phyloP scores from a whole-genome alignment of 2,888 invertebrate species.

The Drosophila cognata region DNA sequence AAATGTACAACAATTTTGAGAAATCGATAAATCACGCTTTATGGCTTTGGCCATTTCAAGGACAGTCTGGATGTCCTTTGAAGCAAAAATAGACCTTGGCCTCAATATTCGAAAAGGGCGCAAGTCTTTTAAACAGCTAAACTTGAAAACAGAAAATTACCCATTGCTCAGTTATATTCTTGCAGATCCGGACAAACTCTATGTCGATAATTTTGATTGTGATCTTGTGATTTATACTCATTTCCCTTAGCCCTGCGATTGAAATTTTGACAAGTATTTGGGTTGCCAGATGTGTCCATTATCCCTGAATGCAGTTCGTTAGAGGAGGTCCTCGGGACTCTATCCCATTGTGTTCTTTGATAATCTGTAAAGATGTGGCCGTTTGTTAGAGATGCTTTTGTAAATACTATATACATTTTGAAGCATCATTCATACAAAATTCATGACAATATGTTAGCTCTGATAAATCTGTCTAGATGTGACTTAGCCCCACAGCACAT shows the following conservation, averaged over 20 bases:
- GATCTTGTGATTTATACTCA: no score
- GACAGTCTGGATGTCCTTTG: background rate
- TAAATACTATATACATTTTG: background rate
- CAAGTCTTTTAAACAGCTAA: background rate
- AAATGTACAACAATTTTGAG: background rate
- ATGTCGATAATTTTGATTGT: background rate
- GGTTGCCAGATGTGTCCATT: no score
- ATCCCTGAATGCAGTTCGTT: background rate
- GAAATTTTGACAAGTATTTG: background rate
- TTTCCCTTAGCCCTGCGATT: background rate
- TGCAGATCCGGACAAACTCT: background rate
- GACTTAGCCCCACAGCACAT: slow-evolving; percentile 17
- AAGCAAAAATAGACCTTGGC: background rate
- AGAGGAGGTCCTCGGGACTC: background rate
- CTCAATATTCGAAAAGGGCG: background rate
- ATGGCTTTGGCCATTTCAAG: background rate
- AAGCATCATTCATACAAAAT: background rate
- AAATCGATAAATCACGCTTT: background rate
- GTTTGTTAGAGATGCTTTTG: no score
- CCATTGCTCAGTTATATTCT: background rate
- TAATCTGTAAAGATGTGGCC: background rate
- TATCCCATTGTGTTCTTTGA: background rate
- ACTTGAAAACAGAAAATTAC: no score
- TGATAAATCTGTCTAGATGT: slow-evolving; percentile 9
- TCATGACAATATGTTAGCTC: background rate